These are phyloP conservation scores for Conopomorpha cramerella DNA, from an alignment of 1,140 invertebrate genomes.

Conservation along the genomic window DNA sequence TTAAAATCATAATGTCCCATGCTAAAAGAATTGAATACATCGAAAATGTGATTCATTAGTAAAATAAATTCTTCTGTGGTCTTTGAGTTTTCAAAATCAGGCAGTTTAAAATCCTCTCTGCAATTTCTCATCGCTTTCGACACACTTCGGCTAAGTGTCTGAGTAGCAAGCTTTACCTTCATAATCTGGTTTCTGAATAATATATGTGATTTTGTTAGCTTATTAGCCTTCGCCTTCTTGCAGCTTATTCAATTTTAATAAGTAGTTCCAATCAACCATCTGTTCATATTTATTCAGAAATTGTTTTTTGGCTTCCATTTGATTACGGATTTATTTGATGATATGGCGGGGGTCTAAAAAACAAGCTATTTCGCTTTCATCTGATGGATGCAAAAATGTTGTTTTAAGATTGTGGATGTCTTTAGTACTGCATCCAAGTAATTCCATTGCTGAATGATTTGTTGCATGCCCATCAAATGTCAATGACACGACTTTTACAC, in stretches of 20 bases:
- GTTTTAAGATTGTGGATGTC: background rate
- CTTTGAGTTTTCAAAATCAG: background rate
- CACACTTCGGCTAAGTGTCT: conserved; percentile 2
- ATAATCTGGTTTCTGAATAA: conserved; percentile 1
- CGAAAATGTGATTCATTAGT: background rate
- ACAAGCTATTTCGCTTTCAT: background rate
- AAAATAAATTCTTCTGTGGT: conserved; percentile 1
- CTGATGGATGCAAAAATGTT: conserved; percentile 1
- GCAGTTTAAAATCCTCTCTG: conserved; percentile 1
- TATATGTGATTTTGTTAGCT: conserved; percentile 1
- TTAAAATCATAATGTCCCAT: background rate
- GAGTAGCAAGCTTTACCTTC: conserved; percentile 2
- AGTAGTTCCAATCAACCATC: background rate
- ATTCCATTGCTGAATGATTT: conserved; percentile 1
- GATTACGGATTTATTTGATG: conserved; percentile 3
- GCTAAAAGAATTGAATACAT: conserved; percentile 1
- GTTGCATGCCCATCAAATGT: conserved; percentile 2
- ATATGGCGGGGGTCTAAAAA: conserved; percentile 3
- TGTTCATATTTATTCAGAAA: background rate
- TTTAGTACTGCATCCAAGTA: conserved; percentile 1
- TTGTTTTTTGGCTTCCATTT: background rate
- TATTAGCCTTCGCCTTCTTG: conserved; percentile 3
- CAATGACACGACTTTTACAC: background rate
- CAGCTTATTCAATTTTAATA: background rate
- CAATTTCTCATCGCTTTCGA: background rate